Evolutionary conservation across 2,888 invertebrate species (phyloP).

Genomic region (Callyntrura sp.): DNA sequence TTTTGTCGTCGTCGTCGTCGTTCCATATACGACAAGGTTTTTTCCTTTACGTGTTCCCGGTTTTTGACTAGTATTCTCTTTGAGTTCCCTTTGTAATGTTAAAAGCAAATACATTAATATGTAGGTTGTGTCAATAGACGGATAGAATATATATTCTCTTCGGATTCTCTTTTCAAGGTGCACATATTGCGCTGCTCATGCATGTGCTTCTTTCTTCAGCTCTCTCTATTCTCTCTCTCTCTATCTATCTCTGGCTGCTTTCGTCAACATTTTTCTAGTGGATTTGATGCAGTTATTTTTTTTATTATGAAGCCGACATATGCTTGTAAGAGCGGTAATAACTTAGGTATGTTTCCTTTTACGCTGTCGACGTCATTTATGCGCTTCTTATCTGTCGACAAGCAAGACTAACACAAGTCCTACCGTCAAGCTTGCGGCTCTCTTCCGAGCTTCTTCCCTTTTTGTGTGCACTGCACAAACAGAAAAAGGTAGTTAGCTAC

Average conservation of each 20-base stretch:
- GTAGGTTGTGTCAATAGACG: background rate
- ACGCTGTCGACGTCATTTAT: too few species aligned
- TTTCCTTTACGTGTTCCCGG: background rate
- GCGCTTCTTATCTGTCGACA: slow-evolving; percentile 9
- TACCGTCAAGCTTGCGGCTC: too few species aligned
- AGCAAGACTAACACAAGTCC: too few species aligned
- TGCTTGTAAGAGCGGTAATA: background rate
- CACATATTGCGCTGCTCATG: background rate
- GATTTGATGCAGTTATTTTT: slow-evolving; percentile 1
- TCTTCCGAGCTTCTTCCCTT: background rate
- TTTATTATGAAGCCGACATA: too few species aligned
- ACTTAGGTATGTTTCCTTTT: background rate
- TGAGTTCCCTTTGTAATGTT: background rate
- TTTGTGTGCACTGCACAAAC: slow-evolving; percentile 30
- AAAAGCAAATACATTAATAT: background rate
- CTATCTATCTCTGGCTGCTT: slow-evolving; percentile 25
- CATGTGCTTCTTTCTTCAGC: background rate
- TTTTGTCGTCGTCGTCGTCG: background rate
- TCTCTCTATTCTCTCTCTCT: too few species aligned
- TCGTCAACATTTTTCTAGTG: slow-evolving; percentile 33
- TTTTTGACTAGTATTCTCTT: slow-evolving; percentile 11
- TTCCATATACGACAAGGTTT: background rate
- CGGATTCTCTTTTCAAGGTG: background rate
- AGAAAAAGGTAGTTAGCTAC: background rate
- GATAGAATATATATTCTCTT: too few species aligned